These are phyloP conservation scores for Heterochromis multidens DNA, from an alignment of 2,113 vertebrate genomes.

Conservation along the genomic window DNA sequence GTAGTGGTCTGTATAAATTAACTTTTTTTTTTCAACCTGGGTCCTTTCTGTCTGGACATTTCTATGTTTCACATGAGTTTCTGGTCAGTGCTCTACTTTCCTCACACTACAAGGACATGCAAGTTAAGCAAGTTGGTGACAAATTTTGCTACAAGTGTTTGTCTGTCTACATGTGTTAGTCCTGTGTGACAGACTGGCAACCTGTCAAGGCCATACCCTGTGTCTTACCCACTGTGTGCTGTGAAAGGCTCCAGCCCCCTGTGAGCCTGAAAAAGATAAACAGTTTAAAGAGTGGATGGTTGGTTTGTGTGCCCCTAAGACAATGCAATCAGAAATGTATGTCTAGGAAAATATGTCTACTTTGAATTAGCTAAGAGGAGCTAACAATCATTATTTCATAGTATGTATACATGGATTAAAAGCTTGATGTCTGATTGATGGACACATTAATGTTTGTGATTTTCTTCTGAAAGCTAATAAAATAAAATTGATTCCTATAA, in stretches of 20 bases:
- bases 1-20: neutral
- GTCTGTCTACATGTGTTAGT: neutral
- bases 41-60: neutral
- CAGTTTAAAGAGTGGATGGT: neutral
- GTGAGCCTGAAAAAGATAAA: neutral
- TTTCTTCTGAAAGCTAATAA: neutral
- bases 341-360: neutral
- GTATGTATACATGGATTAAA: neutral
- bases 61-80: neutral
- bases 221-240: neutral
- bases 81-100: neutral
- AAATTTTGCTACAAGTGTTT: constrained; percentile 2
- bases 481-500: neutral
- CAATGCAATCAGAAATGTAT: neutral
- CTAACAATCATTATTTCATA: neutral
- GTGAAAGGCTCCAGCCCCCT: neutral
- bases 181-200: constrained; percentile 12
- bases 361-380: neutral
- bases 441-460: neutral
- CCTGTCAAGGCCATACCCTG: constrained; percentile 7
- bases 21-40: neutral
- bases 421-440: neutral
- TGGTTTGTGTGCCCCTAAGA: neutral
- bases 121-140: neutral
- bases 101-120: neutral